A percentile compares a stretch with the other conserved stretches of the same genome.
Evolutionary conservation across 2,797 vertebrate species (phyloP).

Genomic region (Pangasius mekongensis): DNA sequence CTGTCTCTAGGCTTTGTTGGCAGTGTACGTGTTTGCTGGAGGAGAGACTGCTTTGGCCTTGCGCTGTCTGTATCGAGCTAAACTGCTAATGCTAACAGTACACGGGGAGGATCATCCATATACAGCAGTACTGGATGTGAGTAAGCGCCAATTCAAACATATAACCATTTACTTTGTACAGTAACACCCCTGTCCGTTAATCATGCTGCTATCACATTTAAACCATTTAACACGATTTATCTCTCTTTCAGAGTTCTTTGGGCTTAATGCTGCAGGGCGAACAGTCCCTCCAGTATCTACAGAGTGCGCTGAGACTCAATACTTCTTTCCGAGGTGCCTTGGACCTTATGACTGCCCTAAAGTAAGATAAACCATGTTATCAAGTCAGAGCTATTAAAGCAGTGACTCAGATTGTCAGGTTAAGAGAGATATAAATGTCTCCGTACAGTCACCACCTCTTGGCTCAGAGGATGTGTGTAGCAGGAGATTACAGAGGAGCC

Average conservation of each 20-base stretch:
- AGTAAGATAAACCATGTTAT: conserved; percentile 61
- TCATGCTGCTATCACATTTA: not conserved
- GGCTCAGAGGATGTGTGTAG: conserved; percentile 78
- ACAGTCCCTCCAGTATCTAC: conserved; percentile 71
- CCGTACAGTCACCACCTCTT: conserved; percentile 79
- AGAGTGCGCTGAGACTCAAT: conserved; percentile 78
- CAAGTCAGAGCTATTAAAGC: not conserved
- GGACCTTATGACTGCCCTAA: conserved; percentile 77
- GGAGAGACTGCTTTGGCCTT: conserved; percentile 77
- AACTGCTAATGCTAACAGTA: conserved; percentile 74
- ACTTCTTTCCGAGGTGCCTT: conserved; percentile 75
- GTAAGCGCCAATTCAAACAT: conserved; percentile 33
- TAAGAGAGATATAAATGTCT: not conserved
- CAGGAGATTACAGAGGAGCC: conserved; percentile 80
- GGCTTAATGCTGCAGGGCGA: conserved; percentile 78
- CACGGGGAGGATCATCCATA: conserved; percentile 83
- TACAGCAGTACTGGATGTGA: conserved; percentile 79
- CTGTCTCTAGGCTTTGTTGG: conserved; percentile 72
- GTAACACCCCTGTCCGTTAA: not conserved
- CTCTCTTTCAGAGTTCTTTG: conserved; percentile 75
- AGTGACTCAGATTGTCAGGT: not conserved
- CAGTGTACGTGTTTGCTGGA: conserved; percentile 78
- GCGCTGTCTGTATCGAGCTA: conserved; percentile 81
- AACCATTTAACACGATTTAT: not conserved
- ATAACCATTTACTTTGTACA: conserved; percentile 12